Base-by-base conservation (phyloP, 2,113 vertebrate genomes). In the Strigops habroptila region DNA sequence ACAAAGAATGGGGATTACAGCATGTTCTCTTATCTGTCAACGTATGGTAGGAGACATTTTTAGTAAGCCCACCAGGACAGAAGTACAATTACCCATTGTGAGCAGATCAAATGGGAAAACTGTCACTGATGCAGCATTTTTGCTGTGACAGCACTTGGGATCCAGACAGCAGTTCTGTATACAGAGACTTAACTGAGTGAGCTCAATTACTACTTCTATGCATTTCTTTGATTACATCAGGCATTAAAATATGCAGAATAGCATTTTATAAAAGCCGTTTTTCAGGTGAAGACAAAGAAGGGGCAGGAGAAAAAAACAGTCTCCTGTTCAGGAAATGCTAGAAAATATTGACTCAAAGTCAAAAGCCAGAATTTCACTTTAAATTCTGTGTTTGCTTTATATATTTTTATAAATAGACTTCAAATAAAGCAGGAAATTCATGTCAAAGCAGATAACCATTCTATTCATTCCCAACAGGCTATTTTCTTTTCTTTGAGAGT, bases 81-180 rank as follows among this genome's bases (percentile, higher is more conserved):
- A 96, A 95, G 86, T 82, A 85, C 59, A 92, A 91, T 93, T 92
- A 64, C 53, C 83, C 69, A 70, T 75, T 87, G 35, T 77, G 28
- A 70, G 39, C 52, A 81, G 71, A 95, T 88, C 76, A 92, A 93
- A 96, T 86, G 39, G 93, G 94, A 95, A 93, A 92, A 83, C n/a
- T 0, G 0, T 37, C 78, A 73, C 69, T 64, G 75, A 70, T 49
- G 53, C 43, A 68, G 52, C 51, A 14, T 90, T 95, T 88, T 64
- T 3, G 28, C 82, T 92, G 65, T 25, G 49, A 73, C 71, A 88
- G 88, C 74, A 86, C 18, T 49, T 65, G 75, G n/a, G 41, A 67
- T 77, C 35, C 70, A 86, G 76, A 83, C 0, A 0, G 28, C 27
- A 71, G 80, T 79, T 90, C 55, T 1, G 6, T 77, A 55, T 51